Base-by-base conservation (phyloP, 2,113 vertebrate genomes). In the Channa maculata region DNA sequence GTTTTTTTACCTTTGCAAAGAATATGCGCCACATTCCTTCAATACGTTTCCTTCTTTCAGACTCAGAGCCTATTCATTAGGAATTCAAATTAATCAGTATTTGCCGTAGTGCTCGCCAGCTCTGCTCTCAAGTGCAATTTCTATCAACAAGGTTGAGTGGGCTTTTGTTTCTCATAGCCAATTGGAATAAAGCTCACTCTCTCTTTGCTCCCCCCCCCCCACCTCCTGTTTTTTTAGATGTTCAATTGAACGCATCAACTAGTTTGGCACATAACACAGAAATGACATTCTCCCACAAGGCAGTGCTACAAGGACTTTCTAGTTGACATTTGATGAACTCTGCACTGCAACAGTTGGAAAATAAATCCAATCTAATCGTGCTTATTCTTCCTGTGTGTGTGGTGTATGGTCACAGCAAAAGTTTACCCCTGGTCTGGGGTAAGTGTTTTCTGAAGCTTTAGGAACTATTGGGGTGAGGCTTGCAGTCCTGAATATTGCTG, bases 81-180 rank as follows among this genome's bases (percentile, higher is more conserved):
- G 80, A 89, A 92, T 91, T 91, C 89, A 91, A 92, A 92, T 91
- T 80, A 92, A 88, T 89, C 89, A 82, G 90, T 90, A 90, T 92
- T 92, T 92, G 91, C 87, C 88, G 86, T 89, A 81, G 87, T 83
- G 63, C 82, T 87, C 60, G 86, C 87, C 88, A 90, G 84, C 86
- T 79, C 83, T 54, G 82, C 89, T 89, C 89, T 91, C 91, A 91
- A 93, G 90, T 89, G 88, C 88, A 89, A 87, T 93, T 91, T 92
- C 89, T 90, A 90, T 91, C 92, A 90, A 89, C 92, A 93, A 93
- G 90, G 92, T 93, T 91, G 92, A 92, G 90, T 91, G 88, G 86
- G 83, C 83, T 91, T 92, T 93, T 92, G 92, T 93, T 89, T 92
- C 77, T 90, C 67, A 73, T 71, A 89, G 88, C 86, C 85, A 90